These are phyloP conservation scores for Andrena trimmerana DNA, from an alignment of 2,888 invertebrate species.

Conservation along the genomic window DNA sequence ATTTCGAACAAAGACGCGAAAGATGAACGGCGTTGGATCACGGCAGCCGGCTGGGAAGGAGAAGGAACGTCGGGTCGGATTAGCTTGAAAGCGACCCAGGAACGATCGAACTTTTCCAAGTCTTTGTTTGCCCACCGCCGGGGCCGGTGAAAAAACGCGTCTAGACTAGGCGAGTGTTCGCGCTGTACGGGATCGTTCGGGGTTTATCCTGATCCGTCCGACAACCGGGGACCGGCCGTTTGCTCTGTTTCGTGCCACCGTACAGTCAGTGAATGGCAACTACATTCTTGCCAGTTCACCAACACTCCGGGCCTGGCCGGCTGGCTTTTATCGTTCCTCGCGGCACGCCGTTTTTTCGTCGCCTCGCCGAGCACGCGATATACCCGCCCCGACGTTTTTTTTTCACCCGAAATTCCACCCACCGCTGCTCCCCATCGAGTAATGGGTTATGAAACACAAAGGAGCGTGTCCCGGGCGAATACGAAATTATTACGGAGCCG, in stretches of 20 bases:
- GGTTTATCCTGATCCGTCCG: conserved; percentile 63
- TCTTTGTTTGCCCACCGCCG: conserved; percentile 68
- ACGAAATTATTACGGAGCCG: conserved; percentile 13
- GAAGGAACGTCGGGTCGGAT: conserved; percentile 52
- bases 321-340: conserved; percentile 59
- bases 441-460: conserved; percentile 28
- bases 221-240: conserved; percentile 47
- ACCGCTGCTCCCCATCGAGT: neutral
- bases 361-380: conserved; percentile 40
- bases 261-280: conserved; percentile 62
- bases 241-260: conserved; percentile 65
- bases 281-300: conserved; percentile 59
- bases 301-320: conserved; percentile 26
- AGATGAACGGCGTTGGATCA: conserved; percentile 29
- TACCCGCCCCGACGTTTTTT: conserved; percentile 16
- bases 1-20: conserved; percentile 3
- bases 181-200: conserved; percentile 58
- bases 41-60: conserved; percentile 20
- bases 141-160: conserved; percentile 72
- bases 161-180: conserved; percentile 68
- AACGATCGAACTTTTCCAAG: conserved; percentile 69
- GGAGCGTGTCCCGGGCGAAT: neutral
- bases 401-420: conserved; percentile 42
- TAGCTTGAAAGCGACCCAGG: conserved; percentile 56
- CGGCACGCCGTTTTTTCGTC: conserved; percentile 49